Evolutionary conservation across 2,113 vertebrate genomes (phyloP).

Genomic region (Vicugna pacos): DNA sequence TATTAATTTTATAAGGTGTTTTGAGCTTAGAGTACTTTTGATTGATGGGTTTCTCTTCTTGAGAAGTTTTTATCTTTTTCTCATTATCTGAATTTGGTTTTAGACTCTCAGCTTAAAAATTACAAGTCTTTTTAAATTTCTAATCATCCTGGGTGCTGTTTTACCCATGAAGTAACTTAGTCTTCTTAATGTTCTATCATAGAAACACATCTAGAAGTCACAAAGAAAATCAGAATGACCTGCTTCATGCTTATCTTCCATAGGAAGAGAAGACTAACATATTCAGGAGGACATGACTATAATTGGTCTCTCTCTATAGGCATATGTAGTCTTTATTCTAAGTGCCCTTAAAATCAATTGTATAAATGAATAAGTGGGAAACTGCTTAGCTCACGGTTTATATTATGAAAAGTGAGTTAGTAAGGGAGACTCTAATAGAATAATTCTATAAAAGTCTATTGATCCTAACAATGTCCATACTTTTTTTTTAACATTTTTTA

Average conservation of each 20-base stretch:
- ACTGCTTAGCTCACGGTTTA: not conserved
- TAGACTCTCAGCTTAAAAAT: not conserved
- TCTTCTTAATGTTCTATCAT: not conserved
- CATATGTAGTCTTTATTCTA: not conserved
- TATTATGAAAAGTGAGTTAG: not conserved
- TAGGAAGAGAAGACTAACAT: not conserved
- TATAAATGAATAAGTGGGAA: not conserved
- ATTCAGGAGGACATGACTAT: not conserved
- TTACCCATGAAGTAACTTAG: not conserved
- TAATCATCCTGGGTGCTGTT: not conserved
- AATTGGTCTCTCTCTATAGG: not conserved
- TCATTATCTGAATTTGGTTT: not conserved
- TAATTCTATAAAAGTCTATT: not conserved
- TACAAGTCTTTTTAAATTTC: not conserved
- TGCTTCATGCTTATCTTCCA: not conserved
- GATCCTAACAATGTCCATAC: not conserved
- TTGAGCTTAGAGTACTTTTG: conserved; percentile 37
- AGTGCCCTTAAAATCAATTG: not conserved
- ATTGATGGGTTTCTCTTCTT: not conserved
- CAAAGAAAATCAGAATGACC: not conserved
- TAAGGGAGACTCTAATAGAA: not conserved
- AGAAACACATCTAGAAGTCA: not conserved
- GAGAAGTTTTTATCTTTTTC: not conserved
- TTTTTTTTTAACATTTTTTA: not conserved
- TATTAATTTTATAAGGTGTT: not conserved